Evolutionary conservation across 2,113 vertebrate genomes (phyloP).

Genomic region (Corapipo altera): DNA sequence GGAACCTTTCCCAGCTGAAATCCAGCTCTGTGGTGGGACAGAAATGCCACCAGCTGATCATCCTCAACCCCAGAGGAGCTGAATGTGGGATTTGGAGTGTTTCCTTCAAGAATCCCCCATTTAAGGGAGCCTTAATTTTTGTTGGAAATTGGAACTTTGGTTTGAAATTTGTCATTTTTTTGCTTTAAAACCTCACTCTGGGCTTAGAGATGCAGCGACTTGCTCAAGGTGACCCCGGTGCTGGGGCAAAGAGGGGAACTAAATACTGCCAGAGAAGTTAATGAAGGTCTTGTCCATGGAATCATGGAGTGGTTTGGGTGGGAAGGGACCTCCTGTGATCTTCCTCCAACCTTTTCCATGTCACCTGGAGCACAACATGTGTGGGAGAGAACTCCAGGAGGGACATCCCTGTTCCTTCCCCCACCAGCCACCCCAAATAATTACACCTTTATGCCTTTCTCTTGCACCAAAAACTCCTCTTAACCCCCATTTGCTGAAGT

Average conservation of each 20-base stretch:
- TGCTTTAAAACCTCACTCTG: neutral
- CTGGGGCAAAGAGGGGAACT: neutral
- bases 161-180: neutral
- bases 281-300: neutral
- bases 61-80: accelerated
- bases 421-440: neutral
- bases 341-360: neutral
- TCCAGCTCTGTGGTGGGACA: neutral
- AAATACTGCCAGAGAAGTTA: neutral
- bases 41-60: neutral
- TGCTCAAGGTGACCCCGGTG: neutral
- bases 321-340: neutral
- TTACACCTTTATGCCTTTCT: too few relatives aligned
- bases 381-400: neutral
- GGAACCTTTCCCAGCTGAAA: neutral
- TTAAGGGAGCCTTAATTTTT: neutral
- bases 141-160: neutral
- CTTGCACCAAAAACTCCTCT: neutral
- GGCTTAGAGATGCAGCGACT: neutral
- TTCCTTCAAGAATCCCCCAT: neutral
- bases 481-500: neutral
- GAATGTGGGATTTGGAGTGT: neutral
- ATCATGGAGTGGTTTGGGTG: neutral
- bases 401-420: neutral
- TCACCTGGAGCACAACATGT: neutral